phyloP scores from a whole-genome alignment of 2,888 invertebrate genomes.

The Anticlea derivata region DNA sequence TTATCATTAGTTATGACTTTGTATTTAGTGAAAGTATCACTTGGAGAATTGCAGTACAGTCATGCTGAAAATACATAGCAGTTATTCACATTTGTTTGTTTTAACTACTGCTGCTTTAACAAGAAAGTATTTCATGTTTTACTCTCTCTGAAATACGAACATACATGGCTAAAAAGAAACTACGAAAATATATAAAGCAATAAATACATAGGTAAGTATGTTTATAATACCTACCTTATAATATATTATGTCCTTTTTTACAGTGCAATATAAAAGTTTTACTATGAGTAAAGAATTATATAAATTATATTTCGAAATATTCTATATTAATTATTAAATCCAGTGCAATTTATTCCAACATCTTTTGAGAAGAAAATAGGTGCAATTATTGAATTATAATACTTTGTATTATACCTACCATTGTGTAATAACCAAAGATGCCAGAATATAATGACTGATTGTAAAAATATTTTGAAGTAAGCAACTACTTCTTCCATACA shows the following conservation, averaged over 20 bases:
- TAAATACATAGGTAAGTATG: constrained; percentile 25
- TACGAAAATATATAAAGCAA: constrained; percentile 32
- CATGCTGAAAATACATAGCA: constrained; percentile 31
- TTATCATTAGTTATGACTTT: constrained; percentile 26
- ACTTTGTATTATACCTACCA: constrained; percentile 22
- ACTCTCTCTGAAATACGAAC: constrained; percentile 10
- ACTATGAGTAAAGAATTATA: constrained; percentile 73
- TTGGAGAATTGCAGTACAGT: constrained; percentile 30
- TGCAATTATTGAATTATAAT: constrained; percentile 44
- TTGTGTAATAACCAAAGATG: constrained; percentile 69
- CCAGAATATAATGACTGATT: constrained; percentile 61
- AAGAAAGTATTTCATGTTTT: constrained; percentile 19
- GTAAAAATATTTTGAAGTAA: constrained; percentile 52
- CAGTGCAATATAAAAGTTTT: constrained; percentile 80
- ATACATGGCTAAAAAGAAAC: constrained; percentile 26
- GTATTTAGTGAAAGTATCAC: constrained; percentile 32
- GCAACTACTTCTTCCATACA: constrained; percentile 53
- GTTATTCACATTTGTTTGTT: constrained; percentile 23
- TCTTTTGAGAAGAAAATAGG: constrained; percentile 41
- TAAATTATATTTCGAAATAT: constrained; percentile 53
- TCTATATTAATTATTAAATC: constrained; percentile 52
- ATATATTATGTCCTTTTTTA: constrained; percentile 41
- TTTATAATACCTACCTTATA: constrained; percentile 27
- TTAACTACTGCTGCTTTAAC: constrained; percentile 14
- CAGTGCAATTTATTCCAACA: constrained; percentile 72